Conservation (phyloP, 2,888 invertebrate genomes). For the Pollenia angustigena region DNA sequence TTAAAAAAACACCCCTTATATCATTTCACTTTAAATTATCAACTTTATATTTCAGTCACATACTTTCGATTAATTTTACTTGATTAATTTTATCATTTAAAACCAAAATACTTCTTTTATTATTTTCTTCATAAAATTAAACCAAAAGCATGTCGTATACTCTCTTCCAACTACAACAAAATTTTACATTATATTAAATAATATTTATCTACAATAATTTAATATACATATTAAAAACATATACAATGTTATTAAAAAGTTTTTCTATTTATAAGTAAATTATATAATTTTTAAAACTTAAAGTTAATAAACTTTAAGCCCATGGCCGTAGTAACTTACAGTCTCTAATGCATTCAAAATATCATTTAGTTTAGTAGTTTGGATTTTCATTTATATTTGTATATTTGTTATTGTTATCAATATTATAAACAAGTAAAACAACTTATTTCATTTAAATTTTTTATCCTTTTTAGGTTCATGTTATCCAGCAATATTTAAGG, state of each 20-base stretch:
- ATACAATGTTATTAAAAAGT: too few species aligned
- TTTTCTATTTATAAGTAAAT: background rate
- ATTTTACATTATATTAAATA: background rate
- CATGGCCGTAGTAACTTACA: background rate
- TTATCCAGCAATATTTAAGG: constrained; percentile 70
- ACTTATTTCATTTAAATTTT: constrained; percentile 39
- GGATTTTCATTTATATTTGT: background rate
- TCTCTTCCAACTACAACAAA: background rate
- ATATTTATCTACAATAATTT: background rate
- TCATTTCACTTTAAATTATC: too few species aligned
- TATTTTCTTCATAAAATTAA: background rate
- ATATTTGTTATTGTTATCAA: background rate
- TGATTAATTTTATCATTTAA: too few species aligned
- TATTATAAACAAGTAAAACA: background rate
- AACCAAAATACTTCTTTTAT: too few species aligned
- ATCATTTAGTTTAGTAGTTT: constrained; percentile 5
- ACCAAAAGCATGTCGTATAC: background rate
- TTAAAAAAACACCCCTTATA: too few species aligned
- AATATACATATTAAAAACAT: too few species aligned
- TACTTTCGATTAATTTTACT: too few species aligned
- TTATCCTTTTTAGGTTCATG: constrained; percentile 65
- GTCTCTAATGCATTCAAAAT: background rate
- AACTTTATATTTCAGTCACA: too few species aligned
- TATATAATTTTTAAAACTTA: constrained; percentile 6
- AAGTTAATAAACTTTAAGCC: background rate